Conservation (phyloP, 2,888 invertebrate genomes). For the Apamea crenata region DNA sequence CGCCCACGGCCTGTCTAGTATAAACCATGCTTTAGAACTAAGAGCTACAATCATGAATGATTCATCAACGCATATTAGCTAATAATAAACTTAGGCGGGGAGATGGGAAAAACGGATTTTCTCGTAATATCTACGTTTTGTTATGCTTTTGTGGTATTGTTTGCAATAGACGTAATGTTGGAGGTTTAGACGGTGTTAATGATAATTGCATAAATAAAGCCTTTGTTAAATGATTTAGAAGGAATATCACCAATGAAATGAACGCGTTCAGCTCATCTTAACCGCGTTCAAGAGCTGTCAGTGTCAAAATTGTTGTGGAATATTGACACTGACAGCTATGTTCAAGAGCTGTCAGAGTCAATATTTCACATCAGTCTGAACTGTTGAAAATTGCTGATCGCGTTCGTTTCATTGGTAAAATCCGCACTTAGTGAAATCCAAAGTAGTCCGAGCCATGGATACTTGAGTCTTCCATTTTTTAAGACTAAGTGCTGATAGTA, state of each 20-base stretch:
- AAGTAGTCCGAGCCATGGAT: background rate
- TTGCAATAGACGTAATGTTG: slow-evolving; percentile 19
- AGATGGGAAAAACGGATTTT: slow-evolving; percentile 17
- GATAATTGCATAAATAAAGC: background rate
- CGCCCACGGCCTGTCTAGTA: slow-evolving; percentile 61
- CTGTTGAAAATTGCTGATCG: background rate
- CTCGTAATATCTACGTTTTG: slow-evolving; percentile 22
- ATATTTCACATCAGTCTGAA: too few relatives aligned
- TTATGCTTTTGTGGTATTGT: slow-evolving; percentile 12
- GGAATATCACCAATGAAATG: background rate
- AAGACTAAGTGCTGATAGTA: background rate
- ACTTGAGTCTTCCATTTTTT: background rate
- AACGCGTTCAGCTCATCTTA: background rate
- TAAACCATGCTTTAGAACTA: slow-evolving; percentile 49
- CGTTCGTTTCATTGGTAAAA: background rate
- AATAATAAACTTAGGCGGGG: slow-evolving; percentile 53
- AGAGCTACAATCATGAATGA: slow-evolving; percentile 65
- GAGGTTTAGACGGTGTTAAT: slow-evolving; percentile 2
- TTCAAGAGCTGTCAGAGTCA: too few relatives aligned
- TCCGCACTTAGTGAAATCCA: background rate
- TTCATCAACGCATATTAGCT: slow-evolving; percentile 63
- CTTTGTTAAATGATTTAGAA: background rate
- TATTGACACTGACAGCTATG: background rate
- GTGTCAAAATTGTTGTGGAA: background rate
- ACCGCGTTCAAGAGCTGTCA: background rate